Evolutionary conservation across 64 coral and sea anemone species (phyloP).

Genomic region (Cladopsammia gracilis): DNA sequence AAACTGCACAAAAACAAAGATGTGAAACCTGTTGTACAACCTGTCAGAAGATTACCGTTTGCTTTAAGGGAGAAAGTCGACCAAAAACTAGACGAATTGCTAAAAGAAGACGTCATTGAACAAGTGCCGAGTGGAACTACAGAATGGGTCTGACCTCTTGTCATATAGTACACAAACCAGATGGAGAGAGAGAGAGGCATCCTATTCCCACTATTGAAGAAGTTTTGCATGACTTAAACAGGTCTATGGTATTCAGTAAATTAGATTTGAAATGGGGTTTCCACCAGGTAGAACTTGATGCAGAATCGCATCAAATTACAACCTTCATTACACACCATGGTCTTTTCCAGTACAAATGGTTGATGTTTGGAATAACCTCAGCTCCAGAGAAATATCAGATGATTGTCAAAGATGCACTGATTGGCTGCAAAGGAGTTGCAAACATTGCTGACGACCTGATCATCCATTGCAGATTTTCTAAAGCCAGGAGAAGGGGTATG

Average conservation of each 20-base stretch:
- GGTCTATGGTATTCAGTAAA: not conserved
- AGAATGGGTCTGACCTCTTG: not conserved
- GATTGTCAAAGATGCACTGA: too few species aligned
- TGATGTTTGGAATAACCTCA: too few species aligned
- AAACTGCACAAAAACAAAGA: slow-evolving; percentile 26
- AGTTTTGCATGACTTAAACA: not conserved
- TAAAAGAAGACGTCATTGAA: not conserved
- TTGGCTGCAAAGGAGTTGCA: too few species aligned
- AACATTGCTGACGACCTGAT: too few species aligned
- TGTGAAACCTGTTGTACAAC: slow-evolving; percentile 40
- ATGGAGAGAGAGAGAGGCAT: not conserved
- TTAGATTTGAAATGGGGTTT: slow-evolving; percentile 1
- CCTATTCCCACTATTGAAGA: slow-evolving; percentile 3
- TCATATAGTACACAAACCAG: not conserved
- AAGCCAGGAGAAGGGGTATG: slow-evolving; percentile 58
- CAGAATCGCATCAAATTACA: not conserved
- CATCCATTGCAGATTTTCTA: slow-evolving; percentile 54
- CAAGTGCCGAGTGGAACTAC: too few species aligned
- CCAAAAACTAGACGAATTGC: slow-evolving; percentile 53
- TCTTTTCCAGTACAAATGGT: too few species aligned
- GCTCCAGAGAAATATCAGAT: too few species aligned
- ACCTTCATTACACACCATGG: not conserved
- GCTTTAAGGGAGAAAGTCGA: slow-evolving; percentile 49
- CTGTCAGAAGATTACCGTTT: slow-evolving; percentile 16
- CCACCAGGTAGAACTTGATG: not conserved